Conservation (phyloP, 2,113 vertebrate genomes). For the Serilophus lunatus region DNA sequence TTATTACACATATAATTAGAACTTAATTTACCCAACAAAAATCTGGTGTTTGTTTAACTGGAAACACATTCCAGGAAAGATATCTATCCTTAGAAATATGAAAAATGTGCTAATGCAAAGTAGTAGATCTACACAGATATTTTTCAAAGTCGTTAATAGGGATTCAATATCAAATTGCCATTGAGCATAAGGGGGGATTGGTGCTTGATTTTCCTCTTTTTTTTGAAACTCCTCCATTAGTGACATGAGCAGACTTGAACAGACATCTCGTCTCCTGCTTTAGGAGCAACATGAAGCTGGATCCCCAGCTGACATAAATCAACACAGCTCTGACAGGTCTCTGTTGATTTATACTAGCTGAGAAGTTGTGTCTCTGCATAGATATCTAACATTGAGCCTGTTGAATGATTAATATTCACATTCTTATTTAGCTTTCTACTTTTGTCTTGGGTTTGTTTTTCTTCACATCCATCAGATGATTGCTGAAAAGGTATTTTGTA, state of each 20-base stretch:
- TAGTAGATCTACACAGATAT: background rate
- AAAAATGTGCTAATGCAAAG: background rate
- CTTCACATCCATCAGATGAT: background rate
- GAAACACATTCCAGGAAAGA: background rate
- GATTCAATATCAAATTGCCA: background rate
- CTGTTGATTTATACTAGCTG: conserved; percentile 5
- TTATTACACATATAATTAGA: background rate
- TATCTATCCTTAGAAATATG: background rate
- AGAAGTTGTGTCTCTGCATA: background rate
- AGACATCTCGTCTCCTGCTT: background rate
- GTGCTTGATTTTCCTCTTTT: background rate
- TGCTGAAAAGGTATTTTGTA: background rate
- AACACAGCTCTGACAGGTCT: background rate
- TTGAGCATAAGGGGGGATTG: background rate
- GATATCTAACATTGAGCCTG: background rate
- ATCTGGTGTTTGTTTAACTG: background rate
- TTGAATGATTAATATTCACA: conserved; percentile 8
- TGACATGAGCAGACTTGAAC: background rate
- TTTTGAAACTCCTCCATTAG: background rate
- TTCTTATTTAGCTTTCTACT: background rate
- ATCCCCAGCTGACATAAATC: background rate
- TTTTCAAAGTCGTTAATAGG: background rate
- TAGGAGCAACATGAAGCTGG: background rate
- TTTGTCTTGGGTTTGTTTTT: background rate
- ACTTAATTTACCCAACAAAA: background rate